Base-by-base conservation (phyloP, 2,113 vertebrate species). In the Brachirus orientalis region DNA sequence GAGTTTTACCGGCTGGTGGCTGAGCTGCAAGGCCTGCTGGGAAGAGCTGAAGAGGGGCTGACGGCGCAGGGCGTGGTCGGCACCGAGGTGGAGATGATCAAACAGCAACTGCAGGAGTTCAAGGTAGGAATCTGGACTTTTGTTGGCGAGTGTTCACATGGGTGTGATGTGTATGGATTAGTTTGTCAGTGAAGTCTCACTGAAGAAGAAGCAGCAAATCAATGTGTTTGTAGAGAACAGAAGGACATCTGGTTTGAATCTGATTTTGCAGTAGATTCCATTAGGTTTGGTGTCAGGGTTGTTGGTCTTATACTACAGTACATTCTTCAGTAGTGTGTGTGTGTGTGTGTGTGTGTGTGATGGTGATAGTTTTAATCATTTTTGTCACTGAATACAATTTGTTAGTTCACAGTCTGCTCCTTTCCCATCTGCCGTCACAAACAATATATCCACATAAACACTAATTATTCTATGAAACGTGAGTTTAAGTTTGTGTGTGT, bases 71-170 rank as follows among this genome's bases (percentile, higher is more conserved):
- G 95, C 69, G 69, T 94, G 8, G 97, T 98, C 12, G 96, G 95
- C 1, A 94, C 95, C 0, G 98, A 99, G 89, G 96, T 99, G 84
- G 98, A 99, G 20, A 86, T 90, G 83, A 96, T 99, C 92, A 98
- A 93, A 77, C 96, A 96, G 63, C 98, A 99, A 79, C 76, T 99
- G 83, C 94, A 94, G 16, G 95, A 96, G 85, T 98, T 98, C 85
- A 98, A 98, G 95, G 98, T 99, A 91, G 72, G 95, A 46, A 28
- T 28, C 28, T 0, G 3, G 12, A 10, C 22, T 46, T 46, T 36
- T 22, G 13, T 16, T 8, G 1, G 12, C 51, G 48, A n/a, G 56
- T 55, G 3, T 38, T 10, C 17, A 16, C 13, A 4, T 36, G 8
- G 19, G 4, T 41, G 28, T 44, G 46, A 6, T 4, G 28, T 36